Conservation (phyloP, 2,797 vertebrate genomes). For the Molossus molossus region DNA sequence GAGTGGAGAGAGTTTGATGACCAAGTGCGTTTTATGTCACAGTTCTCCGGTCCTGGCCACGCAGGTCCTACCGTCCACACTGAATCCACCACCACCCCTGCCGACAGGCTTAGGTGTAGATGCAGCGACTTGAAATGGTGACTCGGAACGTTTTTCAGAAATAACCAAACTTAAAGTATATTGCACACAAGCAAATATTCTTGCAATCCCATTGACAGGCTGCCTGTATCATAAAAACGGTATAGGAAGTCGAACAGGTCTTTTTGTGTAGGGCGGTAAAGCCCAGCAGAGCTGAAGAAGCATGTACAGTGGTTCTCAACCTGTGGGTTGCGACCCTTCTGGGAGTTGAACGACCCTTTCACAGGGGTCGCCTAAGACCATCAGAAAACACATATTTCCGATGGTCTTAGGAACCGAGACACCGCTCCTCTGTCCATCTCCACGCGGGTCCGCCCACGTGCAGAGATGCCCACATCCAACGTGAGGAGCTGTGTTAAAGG, state of each 20-base stretch:
- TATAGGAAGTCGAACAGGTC: not conserved
- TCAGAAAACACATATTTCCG: no score
- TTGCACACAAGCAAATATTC: not conserved
- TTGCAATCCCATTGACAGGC: not conserved
- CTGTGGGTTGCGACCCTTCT: no score
- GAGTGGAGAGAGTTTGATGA: not conserved
- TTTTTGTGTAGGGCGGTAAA: not conserved
- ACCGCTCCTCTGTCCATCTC: no score
- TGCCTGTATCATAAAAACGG: not conserved
- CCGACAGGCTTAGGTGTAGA: not conserved
- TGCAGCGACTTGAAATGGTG: not conserved
- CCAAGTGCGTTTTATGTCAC: not conserved
- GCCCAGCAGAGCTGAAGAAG: not conserved
- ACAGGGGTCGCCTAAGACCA: no score
- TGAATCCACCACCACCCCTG: not conserved
- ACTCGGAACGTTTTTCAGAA: slow-evolving; percentile 16
- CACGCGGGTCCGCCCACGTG: no score
- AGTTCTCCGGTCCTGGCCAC: not conserved
- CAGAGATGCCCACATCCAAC: no score
- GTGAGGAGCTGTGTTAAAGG: no score
- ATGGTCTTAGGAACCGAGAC: no score
- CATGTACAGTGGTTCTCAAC: not conserved
- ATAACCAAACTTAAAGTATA: not conserved
- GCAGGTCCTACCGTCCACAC: not conserved
- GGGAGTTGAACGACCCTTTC: no score